Conservation (phyloP, 1,140 invertebrate species). For the Centruroides sculpturatus region DNA sequence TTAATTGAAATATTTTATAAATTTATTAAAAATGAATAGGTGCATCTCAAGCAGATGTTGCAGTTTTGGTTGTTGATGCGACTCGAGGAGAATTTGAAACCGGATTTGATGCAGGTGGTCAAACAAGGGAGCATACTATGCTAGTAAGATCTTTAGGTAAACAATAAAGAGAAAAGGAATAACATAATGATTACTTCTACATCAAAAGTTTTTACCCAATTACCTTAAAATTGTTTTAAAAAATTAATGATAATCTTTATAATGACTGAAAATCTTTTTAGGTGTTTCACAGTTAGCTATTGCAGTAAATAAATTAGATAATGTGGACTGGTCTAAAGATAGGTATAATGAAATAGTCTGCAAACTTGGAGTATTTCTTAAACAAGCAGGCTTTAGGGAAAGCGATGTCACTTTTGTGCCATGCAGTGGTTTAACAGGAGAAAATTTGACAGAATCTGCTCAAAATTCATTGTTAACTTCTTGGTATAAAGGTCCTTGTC, state of each 20-base stretch:
- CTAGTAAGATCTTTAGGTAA: slow-evolving; percentile 75
- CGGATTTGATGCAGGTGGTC: slow-evolving; percentile 92
- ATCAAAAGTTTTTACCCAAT: background rate
- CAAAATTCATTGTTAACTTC: slow-evolving; percentile 45
- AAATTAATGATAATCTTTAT: slow-evolving; percentile 1
- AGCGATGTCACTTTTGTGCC: slow-evolving; percentile 80
- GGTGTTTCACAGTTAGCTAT: slow-evolving; percentile 70
- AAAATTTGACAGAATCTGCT: slow-evolving; percentile 65
- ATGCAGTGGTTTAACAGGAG: slow-evolving; percentile 85
- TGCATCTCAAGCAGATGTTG: slow-evolving; percentile 92
- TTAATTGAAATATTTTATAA: background rate
- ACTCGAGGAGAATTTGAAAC: slow-evolving; percentile 93
- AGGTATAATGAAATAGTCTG: slow-evolving; percentile 72
- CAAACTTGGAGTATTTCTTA: slow-evolving; percentile 76
- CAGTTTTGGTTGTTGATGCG: slow-evolving; percentile 88
- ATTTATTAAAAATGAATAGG: slow-evolving; percentile 33
- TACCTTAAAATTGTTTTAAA: background rate
- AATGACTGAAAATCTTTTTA: slow-evolving; percentile 22
- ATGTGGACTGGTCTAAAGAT: slow-evolving; percentile 57
- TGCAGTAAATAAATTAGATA: slow-evolving; percentile 74
- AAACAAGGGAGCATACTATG: slow-evolving; percentile 93
- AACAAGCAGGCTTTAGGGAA: slow-evolving; percentile 88
- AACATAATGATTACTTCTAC: background rate
- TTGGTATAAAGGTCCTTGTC: slow-evolving; percentile 77
- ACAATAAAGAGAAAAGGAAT: background rate